A percentile compares a stretch with the other conserved stretches of the same genome.
Conservation (phyloP, 1,140 invertebrate genomes). For the Drosophila pseudoananassae region DNA sequence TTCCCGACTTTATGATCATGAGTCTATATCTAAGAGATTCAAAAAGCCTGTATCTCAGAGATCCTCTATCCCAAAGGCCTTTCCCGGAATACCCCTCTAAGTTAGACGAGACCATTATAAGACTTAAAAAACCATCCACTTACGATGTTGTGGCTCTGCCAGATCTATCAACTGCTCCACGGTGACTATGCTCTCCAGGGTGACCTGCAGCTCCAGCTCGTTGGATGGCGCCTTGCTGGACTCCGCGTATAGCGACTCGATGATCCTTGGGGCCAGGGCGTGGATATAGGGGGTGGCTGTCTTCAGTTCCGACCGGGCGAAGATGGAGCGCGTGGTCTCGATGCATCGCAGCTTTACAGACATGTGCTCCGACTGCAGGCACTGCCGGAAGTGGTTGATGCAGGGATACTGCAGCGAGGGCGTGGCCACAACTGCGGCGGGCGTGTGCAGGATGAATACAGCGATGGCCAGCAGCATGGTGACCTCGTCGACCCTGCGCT, state of each 20-base stretch:
- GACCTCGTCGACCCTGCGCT: slow-evolving; percentile 92
- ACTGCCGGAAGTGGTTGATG: slow-evolving; percentile 96
- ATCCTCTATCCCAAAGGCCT: neutral
- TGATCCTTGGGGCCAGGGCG: slow-evolving; percentile 89
- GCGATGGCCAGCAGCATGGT: slow-evolving; percentile 94
- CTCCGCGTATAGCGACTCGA: slow-evolving; percentile 89
- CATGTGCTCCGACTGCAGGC: slow-evolving; percentile 88
- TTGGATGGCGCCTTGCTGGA: slow-evolving; percentile 86
- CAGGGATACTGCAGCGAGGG: slow-evolving; percentile 95
- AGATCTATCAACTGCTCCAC: slow-evolving; percentile 90
- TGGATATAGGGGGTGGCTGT: slow-evolving; percentile 93
- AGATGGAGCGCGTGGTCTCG: slow-evolving; percentile 90
- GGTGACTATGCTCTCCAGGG: slow-evolving; percentile 88
- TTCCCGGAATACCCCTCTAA: slow-evolving; percentile 18
- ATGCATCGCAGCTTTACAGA: slow-evolving; percentile 91
- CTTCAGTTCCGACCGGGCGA: slow-evolving; percentile 88
- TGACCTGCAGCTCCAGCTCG: slow-evolving; percentile 87
- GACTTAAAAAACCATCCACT: slow-evolving; percentile 79
- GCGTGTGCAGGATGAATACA: slow-evolving; percentile 93
- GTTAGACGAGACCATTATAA: neutral
- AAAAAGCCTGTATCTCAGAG: too few species aligned
- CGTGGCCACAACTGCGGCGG: slow-evolving; percentile 89
- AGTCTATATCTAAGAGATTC: too few species aligned
- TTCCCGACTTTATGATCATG: too few species aligned
- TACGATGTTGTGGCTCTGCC: slow-evolving; percentile 91